Conservation (phyloP, 2,888 invertebrate genomes). For the Scaptomyza cyrtandrae region DNA sequence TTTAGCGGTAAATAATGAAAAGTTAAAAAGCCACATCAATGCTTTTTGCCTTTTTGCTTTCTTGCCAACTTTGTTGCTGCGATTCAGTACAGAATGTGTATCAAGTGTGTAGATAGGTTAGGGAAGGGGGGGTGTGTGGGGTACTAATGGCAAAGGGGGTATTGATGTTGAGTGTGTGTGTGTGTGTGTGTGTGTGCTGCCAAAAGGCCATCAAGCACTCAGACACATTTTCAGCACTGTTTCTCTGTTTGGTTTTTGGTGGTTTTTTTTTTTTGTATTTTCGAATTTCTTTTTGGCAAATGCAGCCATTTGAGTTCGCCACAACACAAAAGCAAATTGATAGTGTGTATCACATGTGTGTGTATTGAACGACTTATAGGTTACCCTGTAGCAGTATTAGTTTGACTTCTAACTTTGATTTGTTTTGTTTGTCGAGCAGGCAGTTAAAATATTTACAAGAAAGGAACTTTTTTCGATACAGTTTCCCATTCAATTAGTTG, state of each 20-base stretch:
- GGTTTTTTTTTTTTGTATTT: slow-evolving; percentile 2
- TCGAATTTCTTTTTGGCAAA: slow-evolving; percentile 16
- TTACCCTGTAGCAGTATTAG: no score
- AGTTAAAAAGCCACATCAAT: slow-evolving; percentile 85
- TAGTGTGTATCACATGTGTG: neutral
- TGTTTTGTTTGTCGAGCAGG: no score
- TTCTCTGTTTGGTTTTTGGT: neutral
- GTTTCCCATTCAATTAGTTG: no score
- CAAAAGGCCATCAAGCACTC: slow-evolving; percentile 12
- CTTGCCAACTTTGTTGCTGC: slow-evolving; percentile 28
- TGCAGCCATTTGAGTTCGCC: slow-evolving; percentile 41
- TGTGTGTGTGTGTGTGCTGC: neutral
- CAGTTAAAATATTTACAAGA: no score
- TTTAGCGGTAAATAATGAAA: slow-evolving; percentile 85
- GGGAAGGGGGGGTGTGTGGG: neutral
- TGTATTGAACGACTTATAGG: no score
- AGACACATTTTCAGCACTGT: slow-evolving; percentile 13
- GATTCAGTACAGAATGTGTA: neutral
- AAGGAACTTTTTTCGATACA: no score
- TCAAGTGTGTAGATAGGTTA: neutral
- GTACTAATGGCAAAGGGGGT: neutral
- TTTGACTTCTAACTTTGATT: no score
- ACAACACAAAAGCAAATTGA: slow-evolving; percentile 12
- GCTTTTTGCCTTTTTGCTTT: slow-evolving; percentile 65
- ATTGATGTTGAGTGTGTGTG: slow-evolving; percentile 6